Percentiles rank a stretch among this genome's conserved stretches.
Evolutionary conservation across 2,797 vertebrate genomes (phyloP).

Genomic region (Chloroceryle inda): DNA sequence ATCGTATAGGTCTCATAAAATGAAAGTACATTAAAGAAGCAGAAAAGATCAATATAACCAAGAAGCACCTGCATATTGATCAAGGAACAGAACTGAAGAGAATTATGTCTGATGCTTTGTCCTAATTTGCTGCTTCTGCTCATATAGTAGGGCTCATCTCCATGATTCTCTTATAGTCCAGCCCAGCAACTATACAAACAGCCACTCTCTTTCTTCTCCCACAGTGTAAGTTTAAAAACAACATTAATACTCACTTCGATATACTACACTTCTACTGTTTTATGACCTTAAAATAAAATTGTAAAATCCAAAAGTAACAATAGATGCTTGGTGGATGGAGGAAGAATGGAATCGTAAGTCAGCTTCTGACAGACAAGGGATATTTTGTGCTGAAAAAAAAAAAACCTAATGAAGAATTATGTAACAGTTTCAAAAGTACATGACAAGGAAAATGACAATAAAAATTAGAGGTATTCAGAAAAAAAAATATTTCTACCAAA

Average conservation of each 20-base stretch:
- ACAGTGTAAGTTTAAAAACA: neutral
- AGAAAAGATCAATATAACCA: slow-evolving; percentile 14
- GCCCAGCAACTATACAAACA: neutral
- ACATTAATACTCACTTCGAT: neutral
- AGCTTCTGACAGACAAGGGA: neutral
- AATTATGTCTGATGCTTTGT: neutral
- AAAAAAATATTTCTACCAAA: neutral
- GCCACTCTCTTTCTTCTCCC: neutral
- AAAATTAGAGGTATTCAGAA: neutral
- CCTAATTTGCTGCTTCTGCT: neutral
- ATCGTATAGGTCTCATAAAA: slow-evolving; percentile 24
- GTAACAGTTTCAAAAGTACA: neutral
- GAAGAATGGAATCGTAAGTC: neutral
- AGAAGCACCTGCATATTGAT: slow-evolving; percentile 33
- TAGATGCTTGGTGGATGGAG: neutral
- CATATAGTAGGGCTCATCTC: neutral
- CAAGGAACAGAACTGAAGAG: neutral
- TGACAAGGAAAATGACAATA: neutral
- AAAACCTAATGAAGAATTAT: neutral
- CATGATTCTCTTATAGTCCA: neutral
- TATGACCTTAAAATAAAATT: neutral
- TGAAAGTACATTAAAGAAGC: slow-evolving; percentile 31
- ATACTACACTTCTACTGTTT: neutral
- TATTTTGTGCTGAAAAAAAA: neutral
- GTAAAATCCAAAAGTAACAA: slow-evolving; percentile 11